phyloP scores from a whole-genome alignment of 2,113 vertebrate genomes.

The Cochlearius cochlearius region DNA sequence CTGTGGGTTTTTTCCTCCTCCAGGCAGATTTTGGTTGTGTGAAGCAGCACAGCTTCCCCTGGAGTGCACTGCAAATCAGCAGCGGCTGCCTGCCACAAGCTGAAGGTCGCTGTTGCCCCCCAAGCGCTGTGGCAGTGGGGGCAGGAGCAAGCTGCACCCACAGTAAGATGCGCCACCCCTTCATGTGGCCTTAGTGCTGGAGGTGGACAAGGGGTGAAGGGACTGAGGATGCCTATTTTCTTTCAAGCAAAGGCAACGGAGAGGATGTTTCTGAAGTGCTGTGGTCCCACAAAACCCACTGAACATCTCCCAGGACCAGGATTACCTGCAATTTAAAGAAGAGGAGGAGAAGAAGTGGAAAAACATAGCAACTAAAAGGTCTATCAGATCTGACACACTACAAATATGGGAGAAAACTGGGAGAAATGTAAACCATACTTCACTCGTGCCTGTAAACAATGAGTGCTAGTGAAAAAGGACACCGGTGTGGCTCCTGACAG shows the following conservation, averaged over 20 bases:
- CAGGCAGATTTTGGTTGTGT: background rate
- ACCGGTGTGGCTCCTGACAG: background rate
- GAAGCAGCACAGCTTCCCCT: background rate
- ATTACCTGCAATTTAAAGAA: background rate
- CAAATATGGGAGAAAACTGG: background rate
- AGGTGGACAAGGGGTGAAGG: background rate
- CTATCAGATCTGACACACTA: background rate
- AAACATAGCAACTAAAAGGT: background rate
- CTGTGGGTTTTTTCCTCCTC: background rate
- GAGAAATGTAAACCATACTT: conserved; percentile 2
- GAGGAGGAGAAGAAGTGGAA: background rate
- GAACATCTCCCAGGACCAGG: background rate
- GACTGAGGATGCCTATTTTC: background rate
- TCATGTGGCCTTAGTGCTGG: background rate
- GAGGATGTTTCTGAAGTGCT: background rate
- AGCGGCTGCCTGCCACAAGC: accelerated
- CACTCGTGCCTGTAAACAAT: background rate
- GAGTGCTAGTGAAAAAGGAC: background rate
- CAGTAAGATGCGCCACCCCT: background rate
- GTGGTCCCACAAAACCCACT: background rate
- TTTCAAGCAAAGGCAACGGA: accelerated
- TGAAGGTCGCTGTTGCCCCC: background rate
- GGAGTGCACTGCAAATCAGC: background rate
- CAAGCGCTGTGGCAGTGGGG: accelerated
- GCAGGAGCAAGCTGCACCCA: background rate